Evolutionary conservation across 2,888 invertebrate genomes (phyloP), one percentile per base, ranked within the genome.

Genomic region (Aradus depressus): DNA sequence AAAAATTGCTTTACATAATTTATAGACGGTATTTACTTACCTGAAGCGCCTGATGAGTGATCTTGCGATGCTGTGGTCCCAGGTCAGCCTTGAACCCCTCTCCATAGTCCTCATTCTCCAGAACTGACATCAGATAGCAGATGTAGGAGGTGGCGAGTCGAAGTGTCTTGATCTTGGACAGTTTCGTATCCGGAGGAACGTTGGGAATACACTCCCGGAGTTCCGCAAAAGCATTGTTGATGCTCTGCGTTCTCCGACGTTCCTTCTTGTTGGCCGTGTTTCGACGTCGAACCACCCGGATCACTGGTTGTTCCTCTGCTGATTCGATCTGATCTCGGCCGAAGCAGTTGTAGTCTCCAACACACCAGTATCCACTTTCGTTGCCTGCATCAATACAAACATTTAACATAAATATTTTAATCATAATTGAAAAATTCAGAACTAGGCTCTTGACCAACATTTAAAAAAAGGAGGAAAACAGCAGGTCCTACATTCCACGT

Each of bases 201-300:
- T 95, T 93, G 0, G 96, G 96, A 62, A 96, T 96, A 67, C 92
- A 89, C 58, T 92, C 91, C 12, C 95, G 70, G 1, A 96, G 72
- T 63, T 90, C 88, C 1, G 90, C 84, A 66, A 95, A 96, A 0
- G 95, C 95, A 44, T 87, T 90, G 69, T 96, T 96, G 58, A 96
- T 96, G 60, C 88, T 90, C 66, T 89, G 86, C 0, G 95, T 96
- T 45, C 95, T 73, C 58, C 92, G 70, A 8, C 95, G 68, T 66
- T 96, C 95, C 66, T 96, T 96, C 70, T 91, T 91, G 68, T 95
- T 95, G 16, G 93, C 93, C 1, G 92, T 91, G 56, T 82, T 86
- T 51, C 91, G 69, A 50, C 87, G 72, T 64, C 89, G 90, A n/a
- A 84, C 80, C 0, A 81, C 73, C 34, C 75, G 66, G 34, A 57